A percentile compares a stretch with the other conserved stretches of the same genome.
phyloP scores from a whole-genome alignment of 1,140 invertebrate species.

The Bombus haemorrhoidalis region DNA sequence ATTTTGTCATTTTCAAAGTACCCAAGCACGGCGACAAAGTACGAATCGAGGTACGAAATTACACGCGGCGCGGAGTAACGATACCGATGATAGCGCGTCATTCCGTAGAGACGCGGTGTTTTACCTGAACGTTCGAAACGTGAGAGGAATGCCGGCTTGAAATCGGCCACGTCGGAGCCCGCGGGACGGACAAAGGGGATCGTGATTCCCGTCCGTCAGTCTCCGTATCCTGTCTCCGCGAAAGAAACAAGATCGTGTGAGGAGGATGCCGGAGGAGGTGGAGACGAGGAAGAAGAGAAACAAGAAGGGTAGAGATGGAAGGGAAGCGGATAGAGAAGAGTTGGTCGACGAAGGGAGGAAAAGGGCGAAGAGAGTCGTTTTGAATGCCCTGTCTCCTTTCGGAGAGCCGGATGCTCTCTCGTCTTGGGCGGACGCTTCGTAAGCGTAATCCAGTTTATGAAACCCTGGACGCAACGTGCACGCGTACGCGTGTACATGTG shows the following conservation, averaged over 20 bases:
- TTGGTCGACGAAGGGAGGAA: constrained; percentile 40
- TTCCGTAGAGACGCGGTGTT: constrained; percentile 53
- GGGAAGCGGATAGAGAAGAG: constrained; percentile 29
- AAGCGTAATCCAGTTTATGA: constrained; percentile 78
- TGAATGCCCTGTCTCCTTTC: constrained; percentile 74
- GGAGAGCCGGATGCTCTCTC: constrained; percentile 76
- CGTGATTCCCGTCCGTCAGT: constrained; percentile 69
- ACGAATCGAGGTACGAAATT: constrained; percentile 32
- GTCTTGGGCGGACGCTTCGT: constrained; percentile 71
- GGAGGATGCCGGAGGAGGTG: constrained; percentile 58
- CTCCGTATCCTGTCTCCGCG: constrained; percentile 68
- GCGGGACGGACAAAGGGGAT: constrained; percentile 69
- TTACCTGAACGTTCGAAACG: constrained; percentile 66
- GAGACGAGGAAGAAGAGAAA: not conserved
- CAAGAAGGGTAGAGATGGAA: constrained; percentile 2
- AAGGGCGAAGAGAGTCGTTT: constrained; percentile 54
- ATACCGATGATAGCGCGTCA: constrained; percentile 56
- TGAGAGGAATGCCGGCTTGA: constrained; percentile 62
- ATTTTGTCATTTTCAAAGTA: not conserved
- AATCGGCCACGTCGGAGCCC: constrained; percentile 60
- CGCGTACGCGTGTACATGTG: not conserved
- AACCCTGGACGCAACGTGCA: constrained; percentile 62
- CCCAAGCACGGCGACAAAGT: not conserved
- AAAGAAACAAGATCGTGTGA: constrained; percentile 73
- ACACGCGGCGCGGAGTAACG: constrained; percentile 46